A percentile compares a stretch with the other conserved stretches of the same genome.
Conservation (phyloP, 2,797 vertebrate genomes). For the Dallia pectoralis region DNA sequence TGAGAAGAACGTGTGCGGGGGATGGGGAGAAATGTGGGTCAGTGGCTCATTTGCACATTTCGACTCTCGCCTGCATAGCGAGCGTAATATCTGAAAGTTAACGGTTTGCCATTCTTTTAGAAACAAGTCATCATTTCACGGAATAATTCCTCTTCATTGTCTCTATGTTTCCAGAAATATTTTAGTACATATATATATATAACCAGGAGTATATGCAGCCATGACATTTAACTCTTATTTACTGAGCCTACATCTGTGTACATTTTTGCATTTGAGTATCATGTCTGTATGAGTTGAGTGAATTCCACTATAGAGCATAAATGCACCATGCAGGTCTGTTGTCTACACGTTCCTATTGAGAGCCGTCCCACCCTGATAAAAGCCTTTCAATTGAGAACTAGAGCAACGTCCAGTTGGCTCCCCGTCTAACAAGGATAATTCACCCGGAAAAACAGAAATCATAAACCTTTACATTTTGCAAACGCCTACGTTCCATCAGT, state of each 20-base stretch:
- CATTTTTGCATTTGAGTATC: too few relatives aligned
- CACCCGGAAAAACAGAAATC: too few relatives aligned
- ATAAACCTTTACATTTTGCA: too few relatives aligned
- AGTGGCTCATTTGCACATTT: background rate
- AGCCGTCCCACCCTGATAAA: too few relatives aligned
- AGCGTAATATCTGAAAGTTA: background rate
- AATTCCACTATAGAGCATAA: too few relatives aligned
- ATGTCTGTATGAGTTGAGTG: too few relatives aligned
- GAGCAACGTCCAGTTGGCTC: too few relatives aligned
- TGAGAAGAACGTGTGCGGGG: constrained; percentile 8
- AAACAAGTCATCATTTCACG: background rate
- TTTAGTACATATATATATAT: background rate
- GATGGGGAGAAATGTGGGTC: background rate
- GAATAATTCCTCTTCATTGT: background rate
- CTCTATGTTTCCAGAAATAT: background rate
- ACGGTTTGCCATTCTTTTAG: background rate
- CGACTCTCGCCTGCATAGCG: background rate
- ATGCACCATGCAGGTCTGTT: too few relatives aligned
- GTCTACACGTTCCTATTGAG: too few relatives aligned
- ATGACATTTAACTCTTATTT: background rate
- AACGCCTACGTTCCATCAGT: too few relatives aligned
- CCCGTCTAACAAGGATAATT: too few relatives aligned
- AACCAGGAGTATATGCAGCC: background rate
- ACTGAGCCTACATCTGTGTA: background rate
- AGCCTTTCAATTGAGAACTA: too few relatives aligned